Base-by-base conservation (phyloP, 2,888 invertebrate genomes). In the Hydroisotoma schaefferi region DNA sequence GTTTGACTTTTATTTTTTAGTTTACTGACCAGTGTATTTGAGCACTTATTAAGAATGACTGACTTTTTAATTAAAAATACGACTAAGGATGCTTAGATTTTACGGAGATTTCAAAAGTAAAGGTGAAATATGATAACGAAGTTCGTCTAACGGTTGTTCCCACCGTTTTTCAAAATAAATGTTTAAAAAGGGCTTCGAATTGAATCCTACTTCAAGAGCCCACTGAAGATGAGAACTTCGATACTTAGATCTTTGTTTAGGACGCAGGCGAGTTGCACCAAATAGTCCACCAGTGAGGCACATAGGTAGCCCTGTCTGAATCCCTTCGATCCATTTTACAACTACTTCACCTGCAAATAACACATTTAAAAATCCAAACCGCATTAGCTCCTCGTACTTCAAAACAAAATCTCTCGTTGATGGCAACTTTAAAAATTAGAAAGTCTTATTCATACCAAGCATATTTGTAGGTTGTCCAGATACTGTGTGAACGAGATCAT, bases 251-350 rank as follows among this genome's bases (percentile, higher is more conserved):
- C 93, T 81, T 75, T 94, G 92, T 74, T 89, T 93, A 57, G 92
- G 88, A 73, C 86, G 85, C 15, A 98, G 80, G 70, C 97, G 81
- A 15, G 87, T 80, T 1, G 95, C 90, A 12, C 97, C 98, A 81
- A 94, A 93, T 58, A 97, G 81, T 0, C 91, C 97, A 22, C 91
- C 99, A 54, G 87, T 85, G 63, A 92, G 82, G 75, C 97, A 97
- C 97, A 99, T 97, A 0, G 99, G 99, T 26, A 99, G 80, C 53
- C 85, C 87, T 12, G 89, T 90, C 79, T 99, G 99, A 59, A 98
- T 83, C 0, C 89, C 98, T 82, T 99, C 99, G 51, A 99, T 85
- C 94, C 97, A 97, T 80, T 99, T 99, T 4, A 99, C 90, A 12
- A 91, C 85, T 5, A 97, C 94, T 83, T 97, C 84, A 53, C 84